phyloP scores from a whole-genome alignment of 2,113 vertebrate genomes.

The Leiothrix lutea region DNA sequence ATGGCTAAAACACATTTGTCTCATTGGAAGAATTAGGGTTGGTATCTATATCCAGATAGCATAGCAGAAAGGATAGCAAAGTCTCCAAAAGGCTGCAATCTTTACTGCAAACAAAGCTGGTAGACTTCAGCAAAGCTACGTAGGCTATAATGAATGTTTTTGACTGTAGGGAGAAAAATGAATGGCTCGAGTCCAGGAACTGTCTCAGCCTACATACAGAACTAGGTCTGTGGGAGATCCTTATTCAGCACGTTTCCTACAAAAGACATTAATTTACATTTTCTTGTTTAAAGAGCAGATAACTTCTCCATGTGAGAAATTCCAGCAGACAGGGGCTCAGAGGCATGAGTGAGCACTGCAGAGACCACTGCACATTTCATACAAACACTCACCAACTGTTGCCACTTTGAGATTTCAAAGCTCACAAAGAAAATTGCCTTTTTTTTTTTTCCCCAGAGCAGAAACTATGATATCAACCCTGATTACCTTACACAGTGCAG shows the following conservation, averaged over 20 bases:
- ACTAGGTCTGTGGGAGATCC: conserved; percentile 19
- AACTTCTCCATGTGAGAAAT: neutral
- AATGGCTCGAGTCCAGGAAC: conserved; percentile 2
- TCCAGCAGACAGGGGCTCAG: neutral
- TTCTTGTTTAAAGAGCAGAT: conserved; percentile 36
- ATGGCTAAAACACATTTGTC: neutral
- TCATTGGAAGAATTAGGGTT: neutral
- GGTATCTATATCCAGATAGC: neutral
- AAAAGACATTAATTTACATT: conserved; percentile 20
- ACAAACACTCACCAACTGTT: neutral
- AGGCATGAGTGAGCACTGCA: neutral
- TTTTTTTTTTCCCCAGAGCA: neutral
- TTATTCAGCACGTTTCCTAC: conserved; percentile 8
- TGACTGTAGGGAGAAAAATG: conserved; percentile 38
- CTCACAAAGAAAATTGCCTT: neutral
- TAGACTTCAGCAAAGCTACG: neutral
- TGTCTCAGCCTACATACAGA: conserved; percentile 28
- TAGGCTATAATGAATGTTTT: conserved; percentile 29
- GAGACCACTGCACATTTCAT: neutral
- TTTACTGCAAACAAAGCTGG: neutral
- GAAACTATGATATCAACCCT: neutral
- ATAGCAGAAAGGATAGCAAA: neutral
- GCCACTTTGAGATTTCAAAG: neutral
- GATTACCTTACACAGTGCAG: neutral
- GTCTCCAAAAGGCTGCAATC: neutral